phyloP scores from a whole-genome alignment of 2,113 vertebrate species.

The Neoarius graeffei region DNA sequence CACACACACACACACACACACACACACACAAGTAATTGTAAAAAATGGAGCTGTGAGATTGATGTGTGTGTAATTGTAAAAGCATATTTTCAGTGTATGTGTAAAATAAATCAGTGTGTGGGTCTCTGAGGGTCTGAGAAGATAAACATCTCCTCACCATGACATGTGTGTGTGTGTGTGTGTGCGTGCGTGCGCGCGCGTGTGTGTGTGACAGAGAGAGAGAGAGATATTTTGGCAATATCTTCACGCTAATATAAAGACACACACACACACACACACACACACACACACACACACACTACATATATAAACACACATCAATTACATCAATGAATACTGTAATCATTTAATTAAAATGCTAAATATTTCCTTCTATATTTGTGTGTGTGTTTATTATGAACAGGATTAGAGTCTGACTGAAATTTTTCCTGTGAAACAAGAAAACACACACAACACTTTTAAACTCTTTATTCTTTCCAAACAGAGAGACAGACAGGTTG shows the following conservation, averaged over 20 bases:
- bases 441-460: background rate
- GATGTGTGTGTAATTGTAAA: constrained; percentile 1
- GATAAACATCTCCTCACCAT: constrained; percentile 54
- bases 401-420: background rate
- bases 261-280: background rate
- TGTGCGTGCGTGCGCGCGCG: too few relatives aligned
- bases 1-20: background rate
- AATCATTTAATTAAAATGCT: background rate
- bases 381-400: background rate
- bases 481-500: constrained; percentile 5
- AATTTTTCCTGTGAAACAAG: background rate
- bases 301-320: background rate
- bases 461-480: background rate
- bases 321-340: background rate
- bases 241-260: too few relatives aligned
- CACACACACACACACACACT: background rate
- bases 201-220: too few relatives aligned
- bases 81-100: constrained; percentile 3
- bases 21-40: background rate
- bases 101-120: constrained; percentile 59
- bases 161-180: background rate
- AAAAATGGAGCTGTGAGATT: background rate
- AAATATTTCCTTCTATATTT: background rate
- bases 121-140: constrained; percentile 69
- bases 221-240: too few relatives aligned